Percentiles rank a stretch among this genome's conserved stretches.
Evolutionary conservation across 2,888 invertebrate genomes (phyloP).

Genomic region (Incurvaria masculella): DNA sequence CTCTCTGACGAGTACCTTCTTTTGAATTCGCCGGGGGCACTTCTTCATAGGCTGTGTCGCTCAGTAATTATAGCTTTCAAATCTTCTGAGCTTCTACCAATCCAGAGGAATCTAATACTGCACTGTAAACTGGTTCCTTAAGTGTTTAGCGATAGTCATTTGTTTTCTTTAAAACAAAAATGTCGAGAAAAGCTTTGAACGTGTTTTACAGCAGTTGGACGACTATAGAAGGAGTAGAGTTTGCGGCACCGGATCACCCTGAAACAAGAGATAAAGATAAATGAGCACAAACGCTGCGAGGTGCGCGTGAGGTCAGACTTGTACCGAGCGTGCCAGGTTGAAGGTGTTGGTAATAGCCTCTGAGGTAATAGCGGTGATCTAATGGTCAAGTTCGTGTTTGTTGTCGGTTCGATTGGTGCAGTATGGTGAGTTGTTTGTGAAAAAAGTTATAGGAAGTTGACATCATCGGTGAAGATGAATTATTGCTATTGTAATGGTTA

Average conservation of each 20-base stretch:
- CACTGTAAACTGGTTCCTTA: constrained; percentile 6
- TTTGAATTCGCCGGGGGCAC: constrained; percentile 14
- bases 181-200: no score
- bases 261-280: not conserved
- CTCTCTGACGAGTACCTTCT: not conserved
- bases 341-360: no score
- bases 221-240: no score
- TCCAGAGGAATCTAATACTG: constrained; percentile 3
- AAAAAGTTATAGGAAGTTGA: no score
- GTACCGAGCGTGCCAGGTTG: not conserved
- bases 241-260: not conserved
- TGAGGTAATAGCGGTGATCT: not conserved
- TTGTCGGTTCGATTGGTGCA: no score
- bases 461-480: no score
- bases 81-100: not conserved
- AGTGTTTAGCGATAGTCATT: constrained; percentile 8
- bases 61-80: not conserved
- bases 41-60: not conserved
- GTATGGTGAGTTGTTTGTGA: no score
- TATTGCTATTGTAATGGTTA: no score
- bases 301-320: not conserved
- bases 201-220: no score
- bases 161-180: constrained; percentile 8
- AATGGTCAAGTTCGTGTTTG: not conserved
- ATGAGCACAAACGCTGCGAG: not conserved